Conservation (phyloP, 2,888 invertebrate genomes). For the Agrochola circellaris region DNA sequence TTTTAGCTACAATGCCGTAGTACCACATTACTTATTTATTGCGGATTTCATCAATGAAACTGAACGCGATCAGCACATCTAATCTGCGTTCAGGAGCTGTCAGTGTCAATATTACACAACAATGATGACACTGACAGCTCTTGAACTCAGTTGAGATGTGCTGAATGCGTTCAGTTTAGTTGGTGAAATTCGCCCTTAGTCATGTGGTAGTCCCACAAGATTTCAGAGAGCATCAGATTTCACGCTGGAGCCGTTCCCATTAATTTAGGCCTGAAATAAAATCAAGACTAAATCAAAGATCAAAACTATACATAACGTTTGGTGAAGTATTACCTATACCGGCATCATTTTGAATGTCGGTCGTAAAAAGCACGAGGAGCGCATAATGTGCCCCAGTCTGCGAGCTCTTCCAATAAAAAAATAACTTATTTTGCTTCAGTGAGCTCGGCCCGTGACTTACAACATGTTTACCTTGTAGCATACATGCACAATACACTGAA, state of each 20-base stretch:
- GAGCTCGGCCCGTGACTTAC: constrained; percentile 25
- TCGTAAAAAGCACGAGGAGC: constrained; percentile 65
- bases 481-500: constrained; percentile 9
- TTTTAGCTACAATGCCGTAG: not conserved
- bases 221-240: not conserved
- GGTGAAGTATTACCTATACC: constrained; percentile 39
- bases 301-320: constrained; percentile 23
- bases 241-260: not conserved
- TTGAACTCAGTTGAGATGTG: too few species aligned
- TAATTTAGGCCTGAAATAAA: constrained; percentile 6
- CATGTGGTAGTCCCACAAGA: too few species aligned
- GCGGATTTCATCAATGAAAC: too few species aligned
- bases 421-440: constrained; percentile 66
- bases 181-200: too few species aligned
- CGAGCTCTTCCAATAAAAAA: constrained; percentile 61
- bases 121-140: too few species aligned
- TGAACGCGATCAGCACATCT: too few species aligned
- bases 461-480: constrained; percentile 38
- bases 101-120: too few species aligned
- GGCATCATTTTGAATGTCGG: constrained; percentile 62
- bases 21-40: too few species aligned
- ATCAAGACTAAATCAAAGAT: constrained; percentile 20
- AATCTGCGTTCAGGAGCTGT: too few species aligned
- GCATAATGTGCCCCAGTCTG: constrained; percentile 57
- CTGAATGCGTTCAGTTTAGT: too few species aligned